Conservation (phyloP, 2,888 invertebrate species). For the Sepiola atlantica region DNA sequence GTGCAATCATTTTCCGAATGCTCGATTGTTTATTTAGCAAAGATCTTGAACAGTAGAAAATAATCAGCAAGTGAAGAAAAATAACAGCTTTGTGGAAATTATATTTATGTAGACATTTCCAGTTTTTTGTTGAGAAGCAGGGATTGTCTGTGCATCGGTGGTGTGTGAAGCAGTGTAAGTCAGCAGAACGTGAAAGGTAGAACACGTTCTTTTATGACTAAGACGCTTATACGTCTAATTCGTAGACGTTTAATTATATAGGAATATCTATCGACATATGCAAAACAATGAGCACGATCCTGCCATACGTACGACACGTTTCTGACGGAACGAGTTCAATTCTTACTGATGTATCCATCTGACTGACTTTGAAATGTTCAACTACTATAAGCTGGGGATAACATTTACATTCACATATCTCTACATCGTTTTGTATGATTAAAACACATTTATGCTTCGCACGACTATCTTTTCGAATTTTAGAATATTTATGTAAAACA, state of each 20-base stretch:
- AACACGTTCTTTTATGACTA: background rate
- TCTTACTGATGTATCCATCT: no score
- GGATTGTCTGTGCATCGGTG: background rate
- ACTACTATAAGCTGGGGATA: no score
- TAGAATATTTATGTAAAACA: no score
- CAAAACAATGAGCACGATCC: no score
- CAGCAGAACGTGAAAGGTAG: background rate
- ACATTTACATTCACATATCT: no score
- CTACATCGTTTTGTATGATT: no score
- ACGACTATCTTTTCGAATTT: no score
- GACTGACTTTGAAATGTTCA: no score
- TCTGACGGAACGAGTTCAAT: no score
- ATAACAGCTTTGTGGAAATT: background rate
- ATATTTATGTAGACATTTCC: background rate
- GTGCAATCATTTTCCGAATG: background rate
- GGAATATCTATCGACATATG: no score
- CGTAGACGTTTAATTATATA: background rate
- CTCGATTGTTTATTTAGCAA: background rate
- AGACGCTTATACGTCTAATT: background rate
- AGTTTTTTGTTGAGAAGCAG: background rate
- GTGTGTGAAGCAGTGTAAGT: constrained; percentile 14
- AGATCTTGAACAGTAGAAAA: background rate
- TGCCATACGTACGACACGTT: no score
- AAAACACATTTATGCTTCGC: no score
- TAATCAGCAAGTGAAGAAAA: background rate